A percentile compares a stretch with the other conserved stretches of the same genome.
Evolutionary conservation across 2,888 invertebrate genomes (phyloP).

Genomic region (Toxonevra muliebris): DNA sequence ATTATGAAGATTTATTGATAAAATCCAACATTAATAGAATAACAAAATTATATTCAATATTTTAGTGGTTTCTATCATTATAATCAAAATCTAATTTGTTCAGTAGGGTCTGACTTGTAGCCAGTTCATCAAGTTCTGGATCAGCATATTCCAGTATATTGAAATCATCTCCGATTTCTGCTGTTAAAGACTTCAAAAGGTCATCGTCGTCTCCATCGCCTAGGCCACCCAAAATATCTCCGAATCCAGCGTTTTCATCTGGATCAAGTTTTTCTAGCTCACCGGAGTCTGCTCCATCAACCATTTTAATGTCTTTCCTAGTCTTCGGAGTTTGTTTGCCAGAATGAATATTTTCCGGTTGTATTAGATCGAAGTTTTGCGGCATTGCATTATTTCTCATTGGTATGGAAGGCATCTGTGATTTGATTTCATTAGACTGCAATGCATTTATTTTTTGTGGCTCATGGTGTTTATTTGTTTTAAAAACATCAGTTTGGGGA

Average conservation of each 20-base stretch:
- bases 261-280: constrained; percentile 76
- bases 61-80: constrained; percentile 16
- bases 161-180: constrained; percentile 94
- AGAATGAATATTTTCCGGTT: constrained; percentile 3
- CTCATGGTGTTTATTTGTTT: background rate
- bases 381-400: background rate
- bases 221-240: constrained; percentile 82
- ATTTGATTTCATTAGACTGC: constrained; percentile 11
- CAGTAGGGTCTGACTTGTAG: constrained; percentile 84
- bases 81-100: constrained; percentile 86
- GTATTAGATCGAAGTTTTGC: constrained; percentile 6
- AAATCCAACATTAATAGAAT: too few species aligned
- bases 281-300: constrained; percentile 69
- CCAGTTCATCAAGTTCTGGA: constrained; percentile 85
- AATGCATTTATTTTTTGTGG: constrained; percentile 7
- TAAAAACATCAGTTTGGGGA: constrained; percentile 5
- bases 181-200: constrained; percentile 74
- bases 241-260: constrained; percentile 74
- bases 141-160: constrained; percentile 96
- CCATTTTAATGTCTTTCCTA: constrained; percentile 55
- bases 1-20: too few species aligned
- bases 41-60: too few species aligned
- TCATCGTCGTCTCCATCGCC: constrained; percentile 92
- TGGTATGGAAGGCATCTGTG: background rate
- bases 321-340: constrained; percentile 6